These are phyloP conservation scores for Stichodactyla helianthus DNA, from an alignment of 64 coral and sea anemone species.

Conservation along the genomic window DNA sequence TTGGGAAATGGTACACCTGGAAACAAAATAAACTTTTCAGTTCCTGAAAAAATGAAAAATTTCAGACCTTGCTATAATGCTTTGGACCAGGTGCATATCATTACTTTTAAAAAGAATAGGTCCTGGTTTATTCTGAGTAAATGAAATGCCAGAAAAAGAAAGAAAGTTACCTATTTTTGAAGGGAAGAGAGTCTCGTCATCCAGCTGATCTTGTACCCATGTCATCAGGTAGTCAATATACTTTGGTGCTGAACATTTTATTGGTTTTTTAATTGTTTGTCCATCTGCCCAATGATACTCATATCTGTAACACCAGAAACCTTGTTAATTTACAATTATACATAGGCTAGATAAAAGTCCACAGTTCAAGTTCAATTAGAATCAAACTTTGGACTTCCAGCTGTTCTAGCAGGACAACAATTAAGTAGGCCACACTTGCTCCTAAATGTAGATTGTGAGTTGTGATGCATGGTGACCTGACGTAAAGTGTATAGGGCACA, in stretches of 20 bases:
- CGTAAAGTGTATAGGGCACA: no score
- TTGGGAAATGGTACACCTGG: constrained; percentile 99
- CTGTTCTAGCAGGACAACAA: no score
- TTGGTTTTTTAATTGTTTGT: constrained; percentile 94
- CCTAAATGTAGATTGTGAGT: no score
- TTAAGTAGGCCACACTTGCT: no score
- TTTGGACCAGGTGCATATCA: no score
- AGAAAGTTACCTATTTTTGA: constrained; percentile 79
- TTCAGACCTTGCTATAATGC: neutral
- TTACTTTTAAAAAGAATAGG: no score
- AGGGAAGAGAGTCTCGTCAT: constrained; percentile 93
- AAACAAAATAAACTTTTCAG: neutral
- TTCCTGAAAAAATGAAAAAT: neutral
- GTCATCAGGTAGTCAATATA: constrained; percentile 99
- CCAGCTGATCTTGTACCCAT: constrained; percentile 96
- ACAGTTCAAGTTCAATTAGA: no score
- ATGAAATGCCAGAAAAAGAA: neutral
- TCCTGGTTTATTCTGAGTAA: no score
- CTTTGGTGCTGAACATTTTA: constrained; percentile 95
- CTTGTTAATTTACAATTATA: no score
- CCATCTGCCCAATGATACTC: constrained; percentile 99
- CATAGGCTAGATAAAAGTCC: neutral
- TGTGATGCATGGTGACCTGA: no score
- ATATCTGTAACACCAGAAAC: constrained; percentile 48
- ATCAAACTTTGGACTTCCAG: no score